Evolutionary conservation across 2,113 vertebrate species (phyloP), one percentile per base, ranked within the genome.

Genomic region (Balaeniceps rex): DNA sequence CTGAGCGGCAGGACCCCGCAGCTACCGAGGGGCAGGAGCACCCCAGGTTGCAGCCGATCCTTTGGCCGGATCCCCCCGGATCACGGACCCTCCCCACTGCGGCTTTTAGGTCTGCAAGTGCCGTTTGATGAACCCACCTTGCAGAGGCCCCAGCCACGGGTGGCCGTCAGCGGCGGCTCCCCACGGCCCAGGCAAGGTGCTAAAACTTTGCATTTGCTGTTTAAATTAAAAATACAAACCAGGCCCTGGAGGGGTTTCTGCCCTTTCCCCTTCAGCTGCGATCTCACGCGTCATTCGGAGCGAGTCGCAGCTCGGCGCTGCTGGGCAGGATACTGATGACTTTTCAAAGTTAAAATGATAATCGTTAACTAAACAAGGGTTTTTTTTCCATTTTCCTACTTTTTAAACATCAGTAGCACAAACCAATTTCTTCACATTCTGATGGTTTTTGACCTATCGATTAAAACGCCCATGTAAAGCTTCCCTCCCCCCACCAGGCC

Each of bases 91-190:
- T 33, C 34, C 79, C 3, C 40, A 4, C 52, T 3, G 40, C 19
- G 15, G 40, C 51, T 6, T 11, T 14, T 2, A 5, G 29, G 28
- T 38, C 65, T 40, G 54, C 44, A 11, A 9, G 44, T 6, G 1
- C 46, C 4, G 7, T 6, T 21, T 7, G 19, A 9, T 26, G 7
- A 24, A n/a, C 18, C 4, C 4, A 0, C 7, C 16, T 4, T 4
- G 58, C 49, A 38, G 34, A 8, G 47, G 55, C 64, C 17, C 6
- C 31, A 8, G 4, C 52, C 42, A 6, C 8, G n/a, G 49, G 2
- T 3, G 78, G 63, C 47, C 34, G 11, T 23, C 47, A 24, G 55
- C 25, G 1, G 29, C 31, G 69, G 49, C 61, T 86, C 44, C 83
- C 44, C 9, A 2, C 16, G 9, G 71, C 47, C 46, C 63, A 14